Evolutionary conservation across 2,888 invertebrate species (phyloP).

Genomic region (Drosophila bunnanda): DNA sequence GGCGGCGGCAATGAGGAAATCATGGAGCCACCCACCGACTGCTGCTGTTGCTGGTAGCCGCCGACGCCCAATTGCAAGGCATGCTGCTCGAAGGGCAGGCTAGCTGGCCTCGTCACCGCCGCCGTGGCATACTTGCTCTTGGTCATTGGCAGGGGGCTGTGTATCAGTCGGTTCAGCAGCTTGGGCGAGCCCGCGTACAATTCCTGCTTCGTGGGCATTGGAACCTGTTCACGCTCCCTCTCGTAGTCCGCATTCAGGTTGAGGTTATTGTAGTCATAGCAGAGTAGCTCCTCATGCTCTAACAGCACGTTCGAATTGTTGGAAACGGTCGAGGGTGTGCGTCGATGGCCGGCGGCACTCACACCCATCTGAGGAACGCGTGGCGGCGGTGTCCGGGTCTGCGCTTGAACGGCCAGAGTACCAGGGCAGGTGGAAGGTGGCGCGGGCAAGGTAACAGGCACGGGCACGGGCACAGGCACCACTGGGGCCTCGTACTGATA

Average conservation of each 20-base stretch:
- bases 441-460: conserved; percentile 43
- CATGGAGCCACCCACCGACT: neutral
- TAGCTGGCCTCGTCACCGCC: conserved; percentile 82
- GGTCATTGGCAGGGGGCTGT: conserved; percentile 73
- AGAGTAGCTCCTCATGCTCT: conserved; percentile 84
- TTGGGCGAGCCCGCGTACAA: conserved; percentile 80
- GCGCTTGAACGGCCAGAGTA: conserved; percentile 33
- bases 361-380: conserved; percentile 85
- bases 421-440: conserved; percentile 6
- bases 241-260: conserved; percentile 66
- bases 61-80: conserved; percentile 42
- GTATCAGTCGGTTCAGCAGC: conserved; percentile 71
- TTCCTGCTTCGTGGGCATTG: conserved; percentile 78
- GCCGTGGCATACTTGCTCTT: conserved; percentile 59
- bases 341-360: conserved; percentile 87
- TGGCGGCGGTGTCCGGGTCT: conserved; percentile 82
- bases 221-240: conserved; percentile 28
- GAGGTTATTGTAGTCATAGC: conserved; percentile 80
- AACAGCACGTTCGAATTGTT: conserved; percentile 83
- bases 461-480: conserved; percentile 42
- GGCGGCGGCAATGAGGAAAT: conserved; percentile 20
- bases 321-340: conserved; percentile 92
- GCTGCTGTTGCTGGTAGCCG: conserved; percentile 51
- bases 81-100: conserved; percentile 85
- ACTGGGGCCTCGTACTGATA: conserved; percentile 80